Evolutionary conservation across 92 coral and sea anemone species (phyloP).

Genomic region (Metridium senile): DNA sequence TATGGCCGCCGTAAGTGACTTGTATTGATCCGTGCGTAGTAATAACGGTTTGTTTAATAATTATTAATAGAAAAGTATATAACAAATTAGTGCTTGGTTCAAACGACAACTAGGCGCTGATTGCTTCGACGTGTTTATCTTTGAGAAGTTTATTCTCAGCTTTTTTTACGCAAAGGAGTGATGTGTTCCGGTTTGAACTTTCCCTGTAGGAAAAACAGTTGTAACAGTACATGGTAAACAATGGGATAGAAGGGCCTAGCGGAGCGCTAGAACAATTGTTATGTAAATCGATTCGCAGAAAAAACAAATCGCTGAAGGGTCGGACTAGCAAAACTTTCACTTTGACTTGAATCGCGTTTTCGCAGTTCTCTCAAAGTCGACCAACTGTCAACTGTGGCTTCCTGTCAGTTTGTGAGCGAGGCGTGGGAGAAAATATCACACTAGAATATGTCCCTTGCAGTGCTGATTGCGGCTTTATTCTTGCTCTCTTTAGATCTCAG

Average conservation of each 20-base stretch:
- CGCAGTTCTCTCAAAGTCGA: background rate
- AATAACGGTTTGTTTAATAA: no score
- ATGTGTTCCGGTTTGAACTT: slow-evolving; percentile 21
- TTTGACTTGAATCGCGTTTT: slow-evolving; percentile 11
- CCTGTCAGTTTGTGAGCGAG: slow-evolving; percentile 30
- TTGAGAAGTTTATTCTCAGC: slow-evolving; percentile 3
- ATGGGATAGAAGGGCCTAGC: slow-evolving; percentile 2
- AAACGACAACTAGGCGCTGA: no score
- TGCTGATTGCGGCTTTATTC: slow-evolving; percentile 8
- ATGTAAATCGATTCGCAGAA: slow-evolving; percentile 11
- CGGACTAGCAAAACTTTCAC: slow-evolving; percentile 9
- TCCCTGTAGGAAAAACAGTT: slow-evolving; percentile 19
- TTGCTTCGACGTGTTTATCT: background rate
- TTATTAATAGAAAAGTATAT: no score
- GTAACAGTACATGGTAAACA: background rate
- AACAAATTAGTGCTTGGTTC: no score
- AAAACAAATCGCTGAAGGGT: slow-evolving; percentile 17
- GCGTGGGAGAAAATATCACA: slow-evolving; percentile 40
- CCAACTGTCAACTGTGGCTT: slow-evolving; percentile 40
- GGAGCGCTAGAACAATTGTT: background rate
- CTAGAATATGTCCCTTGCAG: slow-evolving; percentile 16
- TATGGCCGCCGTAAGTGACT: background rate
- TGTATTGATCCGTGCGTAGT: background rate
- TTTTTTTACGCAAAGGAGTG: no score
- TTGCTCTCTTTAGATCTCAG: slow-evolving; percentile 19